A percentile compares a stretch with the other conserved stretches of the same genome.
These are phyloP conservation scores for Apantesis nais DNA, from an alignment of 2,888 invertebrate genomes.

Conservation along the genomic window DNA sequence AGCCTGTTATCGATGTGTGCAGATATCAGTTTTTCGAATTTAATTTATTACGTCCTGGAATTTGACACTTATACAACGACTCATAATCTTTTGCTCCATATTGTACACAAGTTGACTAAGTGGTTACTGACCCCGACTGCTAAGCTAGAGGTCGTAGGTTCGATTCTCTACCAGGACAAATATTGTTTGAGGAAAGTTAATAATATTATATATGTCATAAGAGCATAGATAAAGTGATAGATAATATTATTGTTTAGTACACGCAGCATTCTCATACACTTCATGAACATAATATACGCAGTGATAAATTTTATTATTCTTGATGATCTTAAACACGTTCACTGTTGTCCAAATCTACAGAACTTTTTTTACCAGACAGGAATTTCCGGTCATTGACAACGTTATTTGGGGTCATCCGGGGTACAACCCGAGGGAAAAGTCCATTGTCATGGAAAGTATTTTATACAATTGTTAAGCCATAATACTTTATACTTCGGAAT, in stretches of 20 bases:
- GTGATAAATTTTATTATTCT: background rate
- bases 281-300: background rate
- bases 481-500: background rate
- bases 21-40: slow-evolving; percentile 5
- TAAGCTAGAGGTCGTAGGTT: background rate
- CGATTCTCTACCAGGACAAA: background rate
- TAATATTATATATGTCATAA: background rate
- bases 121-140: background rate
- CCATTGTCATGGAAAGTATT: background rate
- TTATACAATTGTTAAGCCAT: background rate
- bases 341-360: slow-evolving; percentile 20
- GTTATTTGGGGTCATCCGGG: slow-evolving; percentile 43
- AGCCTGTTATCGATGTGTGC: too few relatives aligned
- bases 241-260: too few relatives aligned
- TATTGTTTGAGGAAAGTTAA: background rate
- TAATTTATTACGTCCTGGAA: slow-evolving; percentile 3
- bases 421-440: slow-evolving; percentile 12
- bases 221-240: background rate
- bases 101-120: background rate
- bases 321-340: background rate
- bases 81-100: background rate
- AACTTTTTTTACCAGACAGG: slow-evolving; percentile 55
- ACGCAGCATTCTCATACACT: too few relatives aligned
- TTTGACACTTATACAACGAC: background rate
- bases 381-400: slow-evolving; percentile 57